phyloP scores from a whole-genome alignment of 2,888 invertebrate genomes.

The Caenorhabditis japonica region DNA sequence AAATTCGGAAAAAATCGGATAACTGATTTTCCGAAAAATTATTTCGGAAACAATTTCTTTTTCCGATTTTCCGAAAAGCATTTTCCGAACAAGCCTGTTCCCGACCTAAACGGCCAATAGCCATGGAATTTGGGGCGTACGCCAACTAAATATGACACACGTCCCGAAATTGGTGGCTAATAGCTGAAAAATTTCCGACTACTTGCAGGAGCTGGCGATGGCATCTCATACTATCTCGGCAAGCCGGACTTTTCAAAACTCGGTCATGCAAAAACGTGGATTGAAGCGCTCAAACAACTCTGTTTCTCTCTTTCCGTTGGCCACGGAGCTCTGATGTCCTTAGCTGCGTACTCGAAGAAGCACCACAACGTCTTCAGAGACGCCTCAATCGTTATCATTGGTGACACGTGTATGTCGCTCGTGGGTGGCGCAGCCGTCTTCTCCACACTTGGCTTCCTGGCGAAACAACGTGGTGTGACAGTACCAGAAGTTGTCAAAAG shows the following conservation, averaged over 20 bases:
- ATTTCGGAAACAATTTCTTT: too few relatives aligned
- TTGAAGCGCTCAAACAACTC: constrained; percentile 69
- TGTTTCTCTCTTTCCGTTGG: constrained; percentile 73
- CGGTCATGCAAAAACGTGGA: constrained; percentile 64
- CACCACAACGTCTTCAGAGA: constrained; percentile 69
- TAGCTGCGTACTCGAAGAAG: constrained; percentile 67
- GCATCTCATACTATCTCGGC: constrained; percentile 59
- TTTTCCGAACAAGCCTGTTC: too few relatives aligned
- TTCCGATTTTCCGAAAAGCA: too few relatives aligned
- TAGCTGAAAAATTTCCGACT: too few relatives aligned
- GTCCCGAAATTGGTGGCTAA: too few relatives aligned
- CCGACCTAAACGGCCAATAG: too few relatives aligned
- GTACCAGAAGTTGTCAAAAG: constrained; percentile 53
- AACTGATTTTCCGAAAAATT: too few relatives aligned
- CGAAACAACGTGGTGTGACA: constrained; percentile 28
- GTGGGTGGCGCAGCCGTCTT: constrained; percentile 67
- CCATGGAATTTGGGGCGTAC: too few relatives aligned
- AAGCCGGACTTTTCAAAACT: constrained; percentile 62
- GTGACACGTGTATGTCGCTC: constrained; percentile 65
- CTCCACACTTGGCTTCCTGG: constrained; percentile 65
- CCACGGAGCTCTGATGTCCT: constrained; percentile 67
- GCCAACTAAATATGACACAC: too few relatives aligned
- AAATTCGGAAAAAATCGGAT: too few relatives aligned
- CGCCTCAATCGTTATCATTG: constrained; percentile 65
- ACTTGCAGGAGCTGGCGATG: constrained; percentile 55